Evolutionary conservation across 2,888 invertebrate genomes (phyloP).

Genomic region (Acanthopleura granulata): DNA sequence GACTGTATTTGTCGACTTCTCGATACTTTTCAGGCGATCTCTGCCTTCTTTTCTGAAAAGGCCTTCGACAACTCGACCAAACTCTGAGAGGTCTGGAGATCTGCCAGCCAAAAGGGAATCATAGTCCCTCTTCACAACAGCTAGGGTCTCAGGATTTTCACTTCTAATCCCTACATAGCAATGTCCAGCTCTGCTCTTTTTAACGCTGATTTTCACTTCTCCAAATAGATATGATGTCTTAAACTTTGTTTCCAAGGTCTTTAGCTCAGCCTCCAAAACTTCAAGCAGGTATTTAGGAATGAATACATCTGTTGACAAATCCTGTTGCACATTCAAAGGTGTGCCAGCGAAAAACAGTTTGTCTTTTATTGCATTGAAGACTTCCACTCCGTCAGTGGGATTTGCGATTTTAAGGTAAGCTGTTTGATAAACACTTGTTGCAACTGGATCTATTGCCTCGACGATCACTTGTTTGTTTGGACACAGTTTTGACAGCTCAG

Average conservation of each 20-base stretch:
- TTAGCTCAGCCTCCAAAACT: constrained; percentile 30
- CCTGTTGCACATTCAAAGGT: constrained; percentile 24
- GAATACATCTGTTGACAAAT: constrained; percentile 34
- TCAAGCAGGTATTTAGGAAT: constrained; percentile 32
- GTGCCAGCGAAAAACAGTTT: constrained; percentile 19
- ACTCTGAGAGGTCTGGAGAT: constrained; percentile 26
- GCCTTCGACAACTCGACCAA: constrained; percentile 24
- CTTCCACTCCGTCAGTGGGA: constrained; percentile 37
- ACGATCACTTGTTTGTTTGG: background rate
- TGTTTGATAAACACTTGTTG: constrained; percentile 28
- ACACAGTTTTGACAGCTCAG: background rate
- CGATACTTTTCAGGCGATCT: constrained; percentile 30
- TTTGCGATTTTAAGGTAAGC: constrained; percentile 41
- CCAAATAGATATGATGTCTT: constrained; percentile 8
- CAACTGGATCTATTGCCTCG: background rate
- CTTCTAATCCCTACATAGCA: constrained; percentile 36
- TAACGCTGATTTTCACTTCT: constrained; percentile 11
- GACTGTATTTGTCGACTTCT: constrained; percentile 29
- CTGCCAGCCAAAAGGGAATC: background rate
- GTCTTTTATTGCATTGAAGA: constrained; percentile 27
- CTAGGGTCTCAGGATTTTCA: constrained; percentile 31
- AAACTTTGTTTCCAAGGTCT: constrained; percentile 21
- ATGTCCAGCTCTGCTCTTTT: constrained; percentile 33
- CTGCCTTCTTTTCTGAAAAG: constrained; percentile 38
- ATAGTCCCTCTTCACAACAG: constrained; percentile 27